These are phyloP conservation scores for Arenaria interpres DNA, from an alignment of 2,113 vertebrate species.

Conservation along the genomic window DNA sequence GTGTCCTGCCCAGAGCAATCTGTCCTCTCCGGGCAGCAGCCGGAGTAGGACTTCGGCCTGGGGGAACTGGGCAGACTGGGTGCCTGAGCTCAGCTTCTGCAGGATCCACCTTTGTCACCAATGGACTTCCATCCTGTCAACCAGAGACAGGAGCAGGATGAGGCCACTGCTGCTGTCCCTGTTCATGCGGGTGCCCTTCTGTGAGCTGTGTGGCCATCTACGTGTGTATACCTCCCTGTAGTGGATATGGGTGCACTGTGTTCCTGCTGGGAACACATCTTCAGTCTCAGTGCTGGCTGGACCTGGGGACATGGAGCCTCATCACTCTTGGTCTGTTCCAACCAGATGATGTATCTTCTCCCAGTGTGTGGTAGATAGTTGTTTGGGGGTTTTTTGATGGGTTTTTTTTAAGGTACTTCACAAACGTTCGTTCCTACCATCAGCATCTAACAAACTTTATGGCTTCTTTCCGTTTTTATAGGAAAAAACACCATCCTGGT, in stretches of 20 bases:
- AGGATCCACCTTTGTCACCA: background rate
- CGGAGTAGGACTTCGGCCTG: background rate
- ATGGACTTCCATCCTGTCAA: background rate
- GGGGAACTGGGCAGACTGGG: background rate
- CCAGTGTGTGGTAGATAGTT: background rate
- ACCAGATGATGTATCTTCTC: background rate
- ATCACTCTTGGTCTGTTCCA: background rate
- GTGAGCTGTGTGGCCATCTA: background rate
- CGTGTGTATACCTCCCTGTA: accelerated
- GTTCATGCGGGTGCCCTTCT: background rate
- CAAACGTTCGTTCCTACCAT: background rate
- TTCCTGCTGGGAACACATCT: background rate
- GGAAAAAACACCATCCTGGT: slow-evolving; percentile 36
- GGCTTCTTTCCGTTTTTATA: slow-evolving; percentile 56
- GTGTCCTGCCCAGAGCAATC: background rate
- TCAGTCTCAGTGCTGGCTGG: background rate
- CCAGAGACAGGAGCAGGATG: background rate
- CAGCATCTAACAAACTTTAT: slow-evolving; percentile 24
- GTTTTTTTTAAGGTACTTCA: background rate
- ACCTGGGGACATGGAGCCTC: background rate
- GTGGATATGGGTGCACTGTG: background rate
- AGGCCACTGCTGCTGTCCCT: background rate
- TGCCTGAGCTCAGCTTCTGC: background rate
- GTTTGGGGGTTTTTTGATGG: no score
- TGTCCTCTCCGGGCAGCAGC: background rate